Conservation (phyloP, 2,888 invertebrate genomes). For the Tetheella fluctuosa region DNA sequence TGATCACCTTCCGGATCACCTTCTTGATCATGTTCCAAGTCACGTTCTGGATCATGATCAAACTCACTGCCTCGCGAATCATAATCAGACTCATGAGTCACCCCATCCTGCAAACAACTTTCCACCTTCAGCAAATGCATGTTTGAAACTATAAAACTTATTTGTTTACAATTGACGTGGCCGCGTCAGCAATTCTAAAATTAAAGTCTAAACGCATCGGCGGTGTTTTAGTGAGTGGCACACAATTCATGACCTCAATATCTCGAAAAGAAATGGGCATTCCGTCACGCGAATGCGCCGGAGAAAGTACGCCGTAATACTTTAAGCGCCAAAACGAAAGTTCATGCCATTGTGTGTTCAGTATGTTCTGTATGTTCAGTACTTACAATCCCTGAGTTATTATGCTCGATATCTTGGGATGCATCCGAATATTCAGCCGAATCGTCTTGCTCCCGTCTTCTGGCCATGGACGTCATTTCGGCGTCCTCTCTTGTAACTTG, state of each 20-base stretch:
- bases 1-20: slow-evolving; percentile 39
- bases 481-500: slow-evolving; percentile 73
- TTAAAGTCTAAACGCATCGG: slow-evolving; percentile 60
- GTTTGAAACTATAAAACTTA: slow-evolving; percentile 25
- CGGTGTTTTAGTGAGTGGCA: slow-evolving; percentile 68
- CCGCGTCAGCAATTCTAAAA: slow-evolving; percentile 41
- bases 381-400: slow-evolving; percentile 77
- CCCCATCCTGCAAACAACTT: slow-evolving; percentile 75
- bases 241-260: slow-evolving; percentile 78
- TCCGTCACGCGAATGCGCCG: slow-evolving; percentile 74
- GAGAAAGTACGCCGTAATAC: slow-evolving; percentile 78
- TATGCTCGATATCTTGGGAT: slow-evolving; percentile 77
- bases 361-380: slow-evolving; percentile 33
- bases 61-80: slow-evolving; percentile 80
- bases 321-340: slow-evolving; percentile 78
- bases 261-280: slow-evolving; percentile 78
- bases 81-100: slow-evolving; percentile 74
- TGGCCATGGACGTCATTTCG: slow-evolving; percentile 78
- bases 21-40: too few relatives aligned
- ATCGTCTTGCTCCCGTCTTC: slow-evolving; percentile 72
- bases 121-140: slow-evolving; percentile 78
- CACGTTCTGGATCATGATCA: slow-evolving; percentile 52
- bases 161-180: slow-evolving; percentile 58
- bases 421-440: slow-evolving; percentile 80
- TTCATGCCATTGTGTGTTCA: slow-evolving; percentile 42